Base-by-base conservation (phyloP, 2,113 vertebrate species). In the Hemicordylus capensis region DNA sequence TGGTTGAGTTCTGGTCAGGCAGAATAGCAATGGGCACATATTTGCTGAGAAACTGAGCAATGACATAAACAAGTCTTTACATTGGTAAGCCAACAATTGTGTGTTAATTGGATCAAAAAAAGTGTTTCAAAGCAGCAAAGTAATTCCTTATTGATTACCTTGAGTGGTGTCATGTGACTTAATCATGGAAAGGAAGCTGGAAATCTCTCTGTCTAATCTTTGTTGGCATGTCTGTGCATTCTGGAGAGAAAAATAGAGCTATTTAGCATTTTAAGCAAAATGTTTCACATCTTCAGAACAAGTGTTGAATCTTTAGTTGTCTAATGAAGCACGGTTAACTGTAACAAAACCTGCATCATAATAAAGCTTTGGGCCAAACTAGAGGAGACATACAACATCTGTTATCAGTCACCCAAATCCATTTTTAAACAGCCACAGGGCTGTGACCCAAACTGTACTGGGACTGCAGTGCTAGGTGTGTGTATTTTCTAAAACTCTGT, bases 191-290 rank as follows among this genome's bases (percentile, higher is more conserved):
- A 98, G 92, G 83, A 99, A 97, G 56, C 59, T 95, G 86, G 95
- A 94, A 90, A 99, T 93, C 90, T 98, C 97, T 73, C 92, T 95
- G 87, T 97, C 96, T 70, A 99, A 96, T 89, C 93, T 97, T 88
- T 96, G 97, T 44, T 98, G 98, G 89, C 97, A 97, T 54, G 86
- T 66, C 83, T 98, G 97, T 10, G 98, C 98, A 88, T 95, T 96
- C 98, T 99, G 67, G 19, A 37, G 37, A 96, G 63, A 89, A 93
- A 84, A 54, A 87, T 86, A 88, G 0, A 81, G 80, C 8, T 67
- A 79, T n/a, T 67, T 93, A 83, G 83, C 34, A 83, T 77, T 19
- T 11, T 48, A 72, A 28, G 44, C 22, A 61, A 70, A 39, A 78
- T 78, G 37, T 8, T 42, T 48, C 54, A 48, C 10, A 72, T 12